Conservation (phyloP, 2,888 invertebrate species). For the Drosophila diplacantha region DNA sequence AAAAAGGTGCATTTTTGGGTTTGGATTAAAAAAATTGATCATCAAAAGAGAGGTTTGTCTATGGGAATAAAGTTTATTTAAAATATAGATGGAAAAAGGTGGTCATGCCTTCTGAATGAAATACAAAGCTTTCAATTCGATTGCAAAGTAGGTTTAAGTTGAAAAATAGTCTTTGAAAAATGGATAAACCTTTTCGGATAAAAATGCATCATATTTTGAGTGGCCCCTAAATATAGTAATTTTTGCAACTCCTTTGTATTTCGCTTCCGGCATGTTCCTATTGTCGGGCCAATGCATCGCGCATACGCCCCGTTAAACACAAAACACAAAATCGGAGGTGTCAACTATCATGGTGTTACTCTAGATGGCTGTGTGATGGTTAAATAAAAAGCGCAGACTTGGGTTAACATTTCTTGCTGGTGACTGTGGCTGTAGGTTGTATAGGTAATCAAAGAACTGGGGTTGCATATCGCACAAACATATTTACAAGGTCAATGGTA, state of each 20-base stretch:
- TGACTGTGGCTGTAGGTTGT: conserved; percentile 40
- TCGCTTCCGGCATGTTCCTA: conserved; percentile 8
- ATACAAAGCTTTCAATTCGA: conserved; percentile 23
- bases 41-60: conserved; percentile 25
- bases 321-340: conserved; percentile 19
- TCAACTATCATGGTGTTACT: conserved; percentile 16
- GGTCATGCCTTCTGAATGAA: conserved; percentile 29
- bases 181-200: background rate
- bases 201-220: background rate
- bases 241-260: conserved; percentile 15
- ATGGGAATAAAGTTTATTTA: conserved; percentile 1
- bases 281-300: conserved; percentile 2
- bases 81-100: conserved; percentile 16
- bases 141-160: conserved; percentile 13
- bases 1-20: conserved; percentile 49
- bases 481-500: conserved; percentile 73
- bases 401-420: conserved; percentile 31
- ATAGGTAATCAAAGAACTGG: conserved; percentile 48
- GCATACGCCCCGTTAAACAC: conserved; percentile 28
- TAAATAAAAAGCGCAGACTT: conserved; percentile 24
- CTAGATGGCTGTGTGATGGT: conserved; percentile 19
- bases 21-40: conserved; percentile 10
- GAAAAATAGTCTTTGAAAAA: conserved; percentile 5
- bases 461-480: conserved; percentile 77
- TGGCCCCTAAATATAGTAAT: conserved; percentile 1